A percentile compares a stretch with the other conserved stretches of the same genome.
Evolutionary conservation across 2,797 vertebrate species (phyloP).

Genomic region (Semotilus atromaculatus): DNA sequence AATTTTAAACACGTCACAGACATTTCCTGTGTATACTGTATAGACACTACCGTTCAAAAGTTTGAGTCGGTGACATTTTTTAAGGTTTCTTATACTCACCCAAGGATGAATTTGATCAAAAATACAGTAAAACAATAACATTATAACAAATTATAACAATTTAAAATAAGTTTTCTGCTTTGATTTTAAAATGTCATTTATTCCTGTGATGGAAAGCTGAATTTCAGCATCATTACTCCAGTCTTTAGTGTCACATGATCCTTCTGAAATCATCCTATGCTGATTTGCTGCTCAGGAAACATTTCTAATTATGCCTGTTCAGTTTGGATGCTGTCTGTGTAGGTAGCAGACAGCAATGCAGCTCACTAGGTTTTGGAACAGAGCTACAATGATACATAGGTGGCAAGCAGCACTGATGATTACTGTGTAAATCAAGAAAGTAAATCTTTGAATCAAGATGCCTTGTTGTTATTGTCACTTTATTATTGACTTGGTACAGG

Average conservation of each 20-base stretch:
- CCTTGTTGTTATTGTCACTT: neutral
- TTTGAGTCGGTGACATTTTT: neutral
- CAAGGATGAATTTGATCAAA: neutral
- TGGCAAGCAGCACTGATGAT: neutral
- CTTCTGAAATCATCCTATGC: neutral
- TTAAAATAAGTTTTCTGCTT: neutral
- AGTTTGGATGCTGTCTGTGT: neutral
- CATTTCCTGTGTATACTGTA: neutral
- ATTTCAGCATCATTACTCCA: neutral
- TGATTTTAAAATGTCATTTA: neutral
- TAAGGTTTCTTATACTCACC: neutral
- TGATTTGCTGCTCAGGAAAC: neutral
- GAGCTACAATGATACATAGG: neutral
- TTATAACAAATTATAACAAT: neutral
- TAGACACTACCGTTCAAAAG: neutral
- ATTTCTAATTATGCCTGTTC: neutral
- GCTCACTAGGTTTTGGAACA: neutral
- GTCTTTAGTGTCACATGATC: neutral
- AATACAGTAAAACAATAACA: neutral
- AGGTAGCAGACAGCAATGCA: neutral
- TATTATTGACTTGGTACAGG: neutral
- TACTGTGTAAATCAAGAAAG: constrained; percentile 13
- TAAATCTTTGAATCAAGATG: neutral
- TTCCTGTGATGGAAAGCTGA: neutral
- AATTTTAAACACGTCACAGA: neutral